Evolutionary conservation across 1,140 invertebrate genomes (phyloP), one percentile per base, ranked within the genome.

Genomic region (Venturia canescens): DNA sequence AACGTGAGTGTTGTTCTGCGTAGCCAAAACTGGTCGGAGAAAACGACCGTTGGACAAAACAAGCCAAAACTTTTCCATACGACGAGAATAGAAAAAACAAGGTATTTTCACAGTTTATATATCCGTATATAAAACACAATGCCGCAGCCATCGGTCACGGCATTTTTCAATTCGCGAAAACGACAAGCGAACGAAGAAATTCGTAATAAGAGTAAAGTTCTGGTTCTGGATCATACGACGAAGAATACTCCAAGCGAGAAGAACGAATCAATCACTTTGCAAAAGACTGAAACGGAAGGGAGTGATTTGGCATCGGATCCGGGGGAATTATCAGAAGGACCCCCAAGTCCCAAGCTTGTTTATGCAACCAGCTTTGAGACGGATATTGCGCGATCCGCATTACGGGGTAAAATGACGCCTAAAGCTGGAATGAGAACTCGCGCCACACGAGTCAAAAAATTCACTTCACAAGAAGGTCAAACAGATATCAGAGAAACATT

Each of bases 141-240:
- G 95, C 93, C 95, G 78, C 95, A 96, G 89, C 94, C 94, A 82
- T 95, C 94, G 57, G 93, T 96, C 80, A 94, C 94, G 80, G 92
- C 93, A 83, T 96, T 93, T 90, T 96, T 95, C 89, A 94, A 93
- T 89, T 94, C 93, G 83, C 93, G 95, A 86, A 96, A 96, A 89
- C 93, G 95, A 82, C 92, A 93, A 70, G 94, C 94, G 18, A 87
- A 90, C n/a, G 95, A 95, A 69, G 95, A 96, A 84, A 89, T 94
- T 23, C 90, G 92, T 53, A 91, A 89, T 82, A 93, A 93, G 48
- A 93, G 94, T 81, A 92, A 92, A 82, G 94, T 91, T 86, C 94
- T 95, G 89, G 91, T 95, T 84, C 92, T 93, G 78, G 91, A 94
- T 83, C 86, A 92, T 75, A 91, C 88, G 23, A 44, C 27, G 27